These are phyloP conservation scores for Therioaphis trifolii DNA, from an alignment of 2,888 invertebrate genomes.

Conservation along the genomic window DNA sequence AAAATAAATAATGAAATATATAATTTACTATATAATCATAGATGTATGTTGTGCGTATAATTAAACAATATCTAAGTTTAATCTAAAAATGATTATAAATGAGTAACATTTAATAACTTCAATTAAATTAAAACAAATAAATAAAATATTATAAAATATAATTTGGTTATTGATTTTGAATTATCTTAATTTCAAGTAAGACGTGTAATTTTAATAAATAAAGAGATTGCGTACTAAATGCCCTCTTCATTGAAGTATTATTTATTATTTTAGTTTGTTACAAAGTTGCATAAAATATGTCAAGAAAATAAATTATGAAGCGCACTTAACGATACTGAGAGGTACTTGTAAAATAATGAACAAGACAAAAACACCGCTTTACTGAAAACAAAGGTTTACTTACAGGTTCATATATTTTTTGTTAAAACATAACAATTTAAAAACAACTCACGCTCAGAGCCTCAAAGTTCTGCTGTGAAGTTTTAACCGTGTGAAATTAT, in stretches of 20 bases:
- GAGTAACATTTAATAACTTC: no score
- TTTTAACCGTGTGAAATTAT: not conserved
- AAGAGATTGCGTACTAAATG: not conserved
- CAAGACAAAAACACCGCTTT: not conserved
- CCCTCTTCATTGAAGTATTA: not conserved
- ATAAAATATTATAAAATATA: not conserved
- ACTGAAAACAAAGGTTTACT: not conserved
- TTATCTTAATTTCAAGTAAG: no score
- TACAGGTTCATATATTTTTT: not conserved
- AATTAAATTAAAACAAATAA: no score
- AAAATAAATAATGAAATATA: no score
- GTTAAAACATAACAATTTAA: not conserved
- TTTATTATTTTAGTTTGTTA: not conserved
- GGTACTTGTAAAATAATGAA: not conserved
- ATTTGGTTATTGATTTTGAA: no score
- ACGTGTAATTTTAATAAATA: no score
- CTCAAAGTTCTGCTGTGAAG: no score
- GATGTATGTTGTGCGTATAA: no score
- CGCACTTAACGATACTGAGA: not conserved
- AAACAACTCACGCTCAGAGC: not conserved
- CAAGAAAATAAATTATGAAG: not conserved
- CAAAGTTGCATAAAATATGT: not conserved
- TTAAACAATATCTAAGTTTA: no score
- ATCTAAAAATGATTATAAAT: no score
- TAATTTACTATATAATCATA: no score